Evolutionary conservation across 2,113 vertebrate genomes (phyloP).

Genomic region (Bathybates hornii): DNA sequence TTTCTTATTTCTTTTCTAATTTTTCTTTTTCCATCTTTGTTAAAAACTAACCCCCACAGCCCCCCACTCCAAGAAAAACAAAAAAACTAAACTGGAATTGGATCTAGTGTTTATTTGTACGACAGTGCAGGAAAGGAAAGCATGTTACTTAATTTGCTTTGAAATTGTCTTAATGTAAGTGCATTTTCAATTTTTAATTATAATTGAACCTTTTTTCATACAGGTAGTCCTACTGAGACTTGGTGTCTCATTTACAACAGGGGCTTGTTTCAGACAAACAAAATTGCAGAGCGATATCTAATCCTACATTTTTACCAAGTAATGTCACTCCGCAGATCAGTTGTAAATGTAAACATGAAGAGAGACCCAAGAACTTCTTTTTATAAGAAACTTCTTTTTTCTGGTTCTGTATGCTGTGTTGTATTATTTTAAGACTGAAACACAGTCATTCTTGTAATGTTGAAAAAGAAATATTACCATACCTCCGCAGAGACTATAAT

Average conservation of each 20-base stretch:
- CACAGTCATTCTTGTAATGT: not conserved
- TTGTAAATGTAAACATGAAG: not conserved
- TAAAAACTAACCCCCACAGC: not conserved
- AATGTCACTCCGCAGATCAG: accelerated
- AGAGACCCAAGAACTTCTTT: not conserved
- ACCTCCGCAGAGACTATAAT: not conserved
- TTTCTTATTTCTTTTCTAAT: accelerated
- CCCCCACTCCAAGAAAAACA: accelerated
- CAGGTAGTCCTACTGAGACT: accelerated
- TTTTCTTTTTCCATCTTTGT: not conserved
- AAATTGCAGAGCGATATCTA: not conserved
- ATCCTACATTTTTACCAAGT: not conserved
- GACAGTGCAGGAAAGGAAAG: not conserved
- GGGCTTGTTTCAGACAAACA: not conserved
- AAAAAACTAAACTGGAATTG: not conserved
- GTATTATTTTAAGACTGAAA: not conserved
- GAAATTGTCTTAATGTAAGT: not conserved
- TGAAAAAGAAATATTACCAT: not conserved
- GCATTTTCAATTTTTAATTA: not conserved
- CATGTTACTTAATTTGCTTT: accelerated
- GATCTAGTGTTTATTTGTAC: not conserved
- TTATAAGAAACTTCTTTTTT: not conserved
- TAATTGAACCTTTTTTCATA: not conserved
- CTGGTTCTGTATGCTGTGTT: not conserved
- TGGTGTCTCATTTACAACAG: accelerated